Base-by-base conservation (phyloP, 2,797 vertebrate species). In the Sebastiscus albofasciatus region DNA sequence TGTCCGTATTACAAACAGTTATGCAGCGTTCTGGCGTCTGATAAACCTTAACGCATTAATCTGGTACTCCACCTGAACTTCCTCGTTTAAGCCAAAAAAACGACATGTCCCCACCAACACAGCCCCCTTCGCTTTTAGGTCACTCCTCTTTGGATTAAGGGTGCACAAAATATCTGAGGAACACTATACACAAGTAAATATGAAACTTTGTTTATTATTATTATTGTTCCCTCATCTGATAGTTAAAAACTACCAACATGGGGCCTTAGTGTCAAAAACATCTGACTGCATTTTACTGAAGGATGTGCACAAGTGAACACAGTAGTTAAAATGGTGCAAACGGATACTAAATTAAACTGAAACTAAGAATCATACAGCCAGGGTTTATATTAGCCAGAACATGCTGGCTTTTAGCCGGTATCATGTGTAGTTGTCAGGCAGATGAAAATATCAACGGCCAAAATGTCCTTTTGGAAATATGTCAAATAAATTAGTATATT, bases 371-470 rank as follows among this genome's bases (percentile, higher is more conserved):
- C 27, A 61, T 33, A 31, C 27, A 49, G 46, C 18, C 16, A 49
- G 46, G 46, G 18, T 49, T 20, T 49, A 18, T 49, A 9, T 49
- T 20, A 20, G 18, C 46, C 0, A 0, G 8, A 18, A 49, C 20
- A 46, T 18, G 16, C 16, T 3, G 3, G 0, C 42, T 0, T 46
- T 46, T 46, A 46, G 42, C 42, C 3, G 3, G 42, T 46, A 46
- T 18, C 42, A 46, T 7, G 0, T 20, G 46, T 49, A 49, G 46
- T 49, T 49, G 46, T 49, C 46, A 18, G 18, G 46, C 0, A 49
- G 46, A 49, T 49, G 46, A 49, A 49, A 49, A 49, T 49, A 49
- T 49, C 46, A 49, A 49, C 7, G 18, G 18, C 46, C 46, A 49
- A 49, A 49, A 49, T 49, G 46, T 49, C 46, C 8, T 49, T 20